phyloP scores from a whole-genome alignment of 2,113 vertebrate genomes.

The Malurus melanocephalus region DNA sequence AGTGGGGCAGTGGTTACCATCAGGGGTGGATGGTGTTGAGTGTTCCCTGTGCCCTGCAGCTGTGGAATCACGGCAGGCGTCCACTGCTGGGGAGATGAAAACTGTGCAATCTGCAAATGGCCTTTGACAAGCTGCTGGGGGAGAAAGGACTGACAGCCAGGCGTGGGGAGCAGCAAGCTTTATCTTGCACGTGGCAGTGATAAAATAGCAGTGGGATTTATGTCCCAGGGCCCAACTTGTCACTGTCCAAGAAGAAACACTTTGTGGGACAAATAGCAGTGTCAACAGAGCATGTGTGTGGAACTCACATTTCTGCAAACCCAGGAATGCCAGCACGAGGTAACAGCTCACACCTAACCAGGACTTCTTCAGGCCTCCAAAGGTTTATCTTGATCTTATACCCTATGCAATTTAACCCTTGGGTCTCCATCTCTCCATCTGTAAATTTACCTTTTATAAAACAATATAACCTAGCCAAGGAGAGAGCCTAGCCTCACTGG shows the following conservation, averaged over 20 bases:
- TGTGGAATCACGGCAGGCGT: accelerated
- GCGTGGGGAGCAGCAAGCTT: neutral
- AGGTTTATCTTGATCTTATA: neutral
- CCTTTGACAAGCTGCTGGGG: neutral
- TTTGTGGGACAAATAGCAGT: neutral
- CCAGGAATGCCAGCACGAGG: neutral
- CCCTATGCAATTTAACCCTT: neutral
- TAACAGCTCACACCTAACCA: neutral
- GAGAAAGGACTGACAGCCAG: neutral
- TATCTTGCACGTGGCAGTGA: neutral
- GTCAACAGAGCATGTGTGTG: neutral
- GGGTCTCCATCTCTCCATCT: neutral
- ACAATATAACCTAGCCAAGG: neutral
- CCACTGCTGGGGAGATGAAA: neutral
- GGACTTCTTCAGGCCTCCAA: neutral
- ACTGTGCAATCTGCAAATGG: neutral
- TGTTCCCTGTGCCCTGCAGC: neutral
- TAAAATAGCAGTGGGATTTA: neutral
- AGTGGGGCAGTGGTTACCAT: neutral
- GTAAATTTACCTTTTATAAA: neutral
- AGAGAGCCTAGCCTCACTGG: neutral
- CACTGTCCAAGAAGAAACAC: neutral
- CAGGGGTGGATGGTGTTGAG: accelerated
- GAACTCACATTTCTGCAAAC: neutral
- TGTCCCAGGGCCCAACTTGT: neutral